These are phyloP conservation scores for Myotis findleyi DNA, from an alignment of 2,797 vertebrate genomes.

Conservation along the genomic window DNA sequence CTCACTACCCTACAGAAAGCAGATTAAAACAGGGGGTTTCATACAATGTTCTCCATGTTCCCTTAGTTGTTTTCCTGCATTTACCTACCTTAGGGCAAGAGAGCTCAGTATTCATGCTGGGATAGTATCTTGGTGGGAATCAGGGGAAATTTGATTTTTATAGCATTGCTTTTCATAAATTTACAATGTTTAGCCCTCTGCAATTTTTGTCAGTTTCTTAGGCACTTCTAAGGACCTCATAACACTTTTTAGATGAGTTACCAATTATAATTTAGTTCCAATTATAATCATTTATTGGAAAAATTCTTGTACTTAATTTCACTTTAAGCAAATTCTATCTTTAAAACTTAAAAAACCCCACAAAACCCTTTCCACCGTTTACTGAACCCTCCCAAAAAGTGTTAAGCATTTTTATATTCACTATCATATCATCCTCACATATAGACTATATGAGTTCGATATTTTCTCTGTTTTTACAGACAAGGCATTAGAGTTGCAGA, in stretches of 20 bases:
- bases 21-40: not conserved
- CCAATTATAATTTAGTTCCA: not conserved
- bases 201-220: not conserved
- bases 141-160: slow-evolving; percentile 5
- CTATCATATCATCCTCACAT: not conserved
- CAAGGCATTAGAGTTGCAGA: not conserved
- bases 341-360: not conserved
- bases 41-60: not conserved
- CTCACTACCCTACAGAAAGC: not conserved
- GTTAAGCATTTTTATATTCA: not conserved
- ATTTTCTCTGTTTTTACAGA: not conserved
- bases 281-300: not conserved
- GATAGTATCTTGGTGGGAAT: not conserved
- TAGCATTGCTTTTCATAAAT: slow-evolving; percentile 20
- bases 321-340: slow-evolving; percentile 43
- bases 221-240: not conserved
- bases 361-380: not conserved
- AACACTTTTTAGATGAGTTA: not conserved
- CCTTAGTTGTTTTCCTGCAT: not conserved
- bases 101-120: not conserved
- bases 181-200: not conserved
- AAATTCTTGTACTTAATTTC: slow-evolving; percentile 23
- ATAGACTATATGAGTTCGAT: not conserved
- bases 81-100: not conserved
- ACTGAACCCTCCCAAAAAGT: not conserved